These are phyloP conservation scores for Babyrousa celebensis DNA, from an alignment of 2,797 vertebrate species.

Conservation along the genomic window DNA sequence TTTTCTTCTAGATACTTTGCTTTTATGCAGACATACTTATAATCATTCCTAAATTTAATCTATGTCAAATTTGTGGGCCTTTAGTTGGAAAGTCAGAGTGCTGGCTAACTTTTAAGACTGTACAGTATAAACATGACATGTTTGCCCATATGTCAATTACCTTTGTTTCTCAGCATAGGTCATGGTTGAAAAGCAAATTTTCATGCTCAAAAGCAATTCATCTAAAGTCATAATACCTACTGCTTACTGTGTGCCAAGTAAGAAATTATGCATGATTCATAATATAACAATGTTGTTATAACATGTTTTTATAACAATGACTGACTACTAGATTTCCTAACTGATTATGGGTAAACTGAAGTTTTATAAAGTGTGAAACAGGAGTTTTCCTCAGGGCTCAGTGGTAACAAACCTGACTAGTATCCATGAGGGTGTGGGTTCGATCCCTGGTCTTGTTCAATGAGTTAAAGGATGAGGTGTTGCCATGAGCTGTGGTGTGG, in stretches of 20 bases:
- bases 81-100: not conserved
- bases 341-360: not conserved
- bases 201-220: not conserved
- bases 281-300: not conserved
- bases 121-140: not conserved
- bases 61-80: not conserved
- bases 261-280: not conserved
- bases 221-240: not conserved
- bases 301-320: not conserved
- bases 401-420: too few species aligned
- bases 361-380: not conserved
- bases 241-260: not conserved
- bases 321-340: not conserved
- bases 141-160: not conserved
- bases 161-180: not conserved
- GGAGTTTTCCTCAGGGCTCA: too few species aligned
- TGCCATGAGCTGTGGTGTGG: too few species aligned
- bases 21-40: not conserved
- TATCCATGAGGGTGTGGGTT: too few species aligned
- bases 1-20: not conserved
- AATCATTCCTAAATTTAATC: constrained; percentile 27
- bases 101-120: not conserved
- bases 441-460: too few species aligned
- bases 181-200: not conserved
- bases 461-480: too few species aligned